phyloP scores from a whole-genome alignment of 1,140 invertebrate species.

The Drosophila triauraria region DNA sequence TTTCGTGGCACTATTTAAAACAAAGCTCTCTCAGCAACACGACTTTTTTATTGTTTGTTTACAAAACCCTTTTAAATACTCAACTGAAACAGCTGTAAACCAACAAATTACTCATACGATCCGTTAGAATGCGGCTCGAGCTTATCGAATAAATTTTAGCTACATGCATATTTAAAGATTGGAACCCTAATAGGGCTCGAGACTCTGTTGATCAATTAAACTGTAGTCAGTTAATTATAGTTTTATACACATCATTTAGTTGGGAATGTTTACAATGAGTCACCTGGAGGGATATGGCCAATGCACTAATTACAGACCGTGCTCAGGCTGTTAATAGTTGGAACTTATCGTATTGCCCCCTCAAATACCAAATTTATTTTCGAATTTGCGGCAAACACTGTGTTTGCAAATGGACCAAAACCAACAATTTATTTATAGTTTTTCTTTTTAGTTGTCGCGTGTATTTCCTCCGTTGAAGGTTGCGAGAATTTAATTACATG shows the following conservation, averaged over 20 bases:
- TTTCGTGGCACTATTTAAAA: not conserved
- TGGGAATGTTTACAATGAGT: not conserved
- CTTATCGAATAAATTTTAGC: constrained; percentile 9
- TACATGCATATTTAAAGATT: not conserved
- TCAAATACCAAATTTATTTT: constrained; percentile 18
- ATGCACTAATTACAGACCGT: not conserved
- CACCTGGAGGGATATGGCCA: not conserved
- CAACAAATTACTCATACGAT: constrained; percentile 14
- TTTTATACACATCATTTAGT: not conserved
- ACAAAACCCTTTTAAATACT: constrained; percentile 7
- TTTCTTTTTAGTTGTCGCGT: not conserved
- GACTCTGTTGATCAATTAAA: constrained; percentile 4
- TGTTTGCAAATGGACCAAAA: constrained; percentile 5
- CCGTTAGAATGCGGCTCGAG: constrained; percentile 14
- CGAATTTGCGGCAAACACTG: not conserved
- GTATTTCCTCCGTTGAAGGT: constrained; percentile 27
- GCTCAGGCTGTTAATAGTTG: not conserved
- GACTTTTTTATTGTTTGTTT: constrained; percentile 4
- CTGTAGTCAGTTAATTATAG: not conserved
- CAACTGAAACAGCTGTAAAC: constrained; percentile 23
- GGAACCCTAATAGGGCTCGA: not conserved
- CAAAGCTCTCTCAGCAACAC: not conserved
- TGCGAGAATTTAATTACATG: constrained; percentile 10
- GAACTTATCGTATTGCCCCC: not conserved
- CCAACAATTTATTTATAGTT: constrained; percentile 35